These are phyloP conservation scores for Centropus bengalensis DNA, from an alignment of 2,113 vertebrate species.

Conservation along the genomic window DNA sequence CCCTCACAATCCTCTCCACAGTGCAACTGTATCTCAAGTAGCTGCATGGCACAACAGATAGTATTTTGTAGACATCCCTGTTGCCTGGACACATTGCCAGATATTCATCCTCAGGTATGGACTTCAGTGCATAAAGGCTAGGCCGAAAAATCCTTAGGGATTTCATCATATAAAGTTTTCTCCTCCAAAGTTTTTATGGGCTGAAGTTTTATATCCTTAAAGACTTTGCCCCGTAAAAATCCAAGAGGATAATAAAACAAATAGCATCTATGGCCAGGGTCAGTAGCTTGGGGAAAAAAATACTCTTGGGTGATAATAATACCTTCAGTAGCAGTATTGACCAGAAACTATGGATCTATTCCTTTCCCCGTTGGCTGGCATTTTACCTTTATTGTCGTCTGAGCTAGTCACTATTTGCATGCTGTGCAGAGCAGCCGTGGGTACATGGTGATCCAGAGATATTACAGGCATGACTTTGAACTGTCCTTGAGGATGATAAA, in stretches of 20 bases:
- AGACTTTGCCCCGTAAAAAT: constrained; percentile 48
- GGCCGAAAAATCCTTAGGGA: constrained; percentile 28
- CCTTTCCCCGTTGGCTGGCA: background rate
- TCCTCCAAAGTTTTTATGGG: constrained; percentile 56
- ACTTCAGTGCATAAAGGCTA: background rate
- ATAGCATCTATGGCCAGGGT: constrained; percentile 10
- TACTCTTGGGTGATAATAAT: constrained; percentile 22
- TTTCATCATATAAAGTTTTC: constrained; percentile 32
- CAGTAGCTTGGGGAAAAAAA: background rate
- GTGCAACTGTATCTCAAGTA: background rate
- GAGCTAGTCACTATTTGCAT: background rate
- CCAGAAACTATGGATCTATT: background rate
- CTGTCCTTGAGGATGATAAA: background rate
- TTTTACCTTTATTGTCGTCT: background rate
- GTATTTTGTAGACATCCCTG: background rate
- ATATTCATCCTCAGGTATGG: background rate
- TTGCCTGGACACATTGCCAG: background rate
- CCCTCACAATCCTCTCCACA: background rate
- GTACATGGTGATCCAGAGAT: background rate
- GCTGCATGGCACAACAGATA: background rate
- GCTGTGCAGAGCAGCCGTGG: background rate
- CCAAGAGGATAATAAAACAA: constrained; percentile 53
- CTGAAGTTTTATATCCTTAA: constrained; percentile 42
- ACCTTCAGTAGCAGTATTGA: constrained; percentile 19
- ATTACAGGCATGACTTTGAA: background rate